phyloP scores from a whole-genome alignment of 1,140 invertebrate genomes.

The Papilio helenus region DNA sequence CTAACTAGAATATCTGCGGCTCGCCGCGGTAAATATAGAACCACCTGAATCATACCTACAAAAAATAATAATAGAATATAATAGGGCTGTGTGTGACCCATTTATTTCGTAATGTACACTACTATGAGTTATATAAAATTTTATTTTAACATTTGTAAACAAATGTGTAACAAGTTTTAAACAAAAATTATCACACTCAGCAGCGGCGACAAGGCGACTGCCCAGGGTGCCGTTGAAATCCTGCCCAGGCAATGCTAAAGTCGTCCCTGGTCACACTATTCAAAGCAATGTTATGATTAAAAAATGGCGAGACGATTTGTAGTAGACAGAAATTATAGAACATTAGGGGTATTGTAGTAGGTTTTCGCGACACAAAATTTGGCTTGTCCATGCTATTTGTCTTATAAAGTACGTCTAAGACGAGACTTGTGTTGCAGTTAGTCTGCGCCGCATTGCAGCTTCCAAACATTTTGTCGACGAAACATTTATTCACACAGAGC shows the following conservation, averaged over 20 bases:
- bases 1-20: conserved; percentile 11
- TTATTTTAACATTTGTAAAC: too few species aligned
- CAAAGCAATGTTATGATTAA: too few species aligned
- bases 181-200: too few species aligned
- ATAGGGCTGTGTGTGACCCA: conserved; percentile 14
- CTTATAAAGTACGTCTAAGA: conserved; percentile 1
- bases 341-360: too few species aligned
- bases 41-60: conserved; percentile 23
- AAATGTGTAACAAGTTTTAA: too few species aligned
- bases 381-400: neutral
- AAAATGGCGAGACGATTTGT: too few species aligned
- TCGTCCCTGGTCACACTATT: too few species aligned
- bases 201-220: too few species aligned
- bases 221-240: too few species aligned
- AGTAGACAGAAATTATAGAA: neutral
- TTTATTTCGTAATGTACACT: conserved; percentile 3
- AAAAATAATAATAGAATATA: conserved; percentile 1
- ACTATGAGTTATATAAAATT: neutral
- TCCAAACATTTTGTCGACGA: conserved; percentile 18
- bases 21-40: conserved; percentile 29
- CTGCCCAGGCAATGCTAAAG: too few species aligned
- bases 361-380: neutral
- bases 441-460: conserved; percentile 35
- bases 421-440: conserved; percentile 12
- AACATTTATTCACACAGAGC: conserved; percentile 38